Conservation (phyloP, 2,113 vertebrate genomes). For the Corythaeola cristata region DNA sequence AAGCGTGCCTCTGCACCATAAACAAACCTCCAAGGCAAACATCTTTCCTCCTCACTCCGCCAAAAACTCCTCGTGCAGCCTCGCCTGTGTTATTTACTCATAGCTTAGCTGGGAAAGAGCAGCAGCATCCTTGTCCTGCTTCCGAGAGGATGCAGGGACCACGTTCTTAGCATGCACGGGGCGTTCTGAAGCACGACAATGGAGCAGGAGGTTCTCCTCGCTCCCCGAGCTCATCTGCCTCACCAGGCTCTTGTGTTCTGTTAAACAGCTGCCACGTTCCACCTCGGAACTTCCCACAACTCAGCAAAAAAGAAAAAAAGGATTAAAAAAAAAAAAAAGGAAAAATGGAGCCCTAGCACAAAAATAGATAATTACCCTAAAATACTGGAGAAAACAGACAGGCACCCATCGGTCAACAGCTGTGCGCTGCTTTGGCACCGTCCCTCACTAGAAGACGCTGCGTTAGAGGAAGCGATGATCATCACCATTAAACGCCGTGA, state of each 20-base stretch:
- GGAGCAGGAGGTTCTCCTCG: neutral
- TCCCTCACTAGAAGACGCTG: neutral
- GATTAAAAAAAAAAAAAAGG: no score
- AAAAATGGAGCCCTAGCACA: neutral
- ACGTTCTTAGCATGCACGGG: rapidly evolving
- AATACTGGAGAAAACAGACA: slow-evolving; percentile 24
- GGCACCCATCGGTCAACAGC: slow-evolving; percentile 8
- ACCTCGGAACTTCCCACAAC: slow-evolving; percentile 11
- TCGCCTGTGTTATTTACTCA: neutral
- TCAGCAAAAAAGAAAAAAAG: neutral
- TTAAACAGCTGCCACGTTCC: slow-evolving; percentile 16
- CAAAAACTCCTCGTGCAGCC: neutral
- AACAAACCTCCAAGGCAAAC: neutral
- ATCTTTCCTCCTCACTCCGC: neutral
- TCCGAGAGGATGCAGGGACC: neutral
- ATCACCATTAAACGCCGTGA: slow-evolving; percentile 20
- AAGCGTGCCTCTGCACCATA: neutral
- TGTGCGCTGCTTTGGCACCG: neutral
- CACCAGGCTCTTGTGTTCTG: neutral
- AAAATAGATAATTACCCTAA: neutral
- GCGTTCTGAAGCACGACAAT: neutral
- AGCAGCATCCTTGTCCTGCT: neutral
- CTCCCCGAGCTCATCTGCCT: neutral
- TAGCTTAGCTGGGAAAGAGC: neutral
- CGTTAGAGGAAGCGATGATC: slow-evolving; percentile 33